Evolutionary conservation across 2,888 invertebrate genomes (phyloP), one percentile per base, ranked within the genome.

Genomic region (Aporophyla lueneburgensis): DNA sequence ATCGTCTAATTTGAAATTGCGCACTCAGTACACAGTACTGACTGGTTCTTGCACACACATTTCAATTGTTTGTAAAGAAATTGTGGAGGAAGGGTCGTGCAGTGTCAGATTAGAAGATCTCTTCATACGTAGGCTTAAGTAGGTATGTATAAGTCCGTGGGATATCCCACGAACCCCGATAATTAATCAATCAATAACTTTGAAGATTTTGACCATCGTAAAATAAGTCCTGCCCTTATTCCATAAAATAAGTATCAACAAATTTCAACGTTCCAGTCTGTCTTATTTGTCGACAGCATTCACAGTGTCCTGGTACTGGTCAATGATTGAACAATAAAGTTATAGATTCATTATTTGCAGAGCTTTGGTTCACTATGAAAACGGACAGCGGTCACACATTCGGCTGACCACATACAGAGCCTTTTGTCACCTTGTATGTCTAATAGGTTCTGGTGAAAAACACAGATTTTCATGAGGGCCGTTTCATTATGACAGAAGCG

Each of bases 271-370:
- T 27, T 14, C n/a, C n/a, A 27, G 49, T 49, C 21, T 66, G 66
- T 66, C 49, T 27, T 65, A 27, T 27, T 27, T 66, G 27, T 49
- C 49, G 49, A 66, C 65, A 65, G 46, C 65, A 9, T 27, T 27
- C 14, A 27, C 49, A 66, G 21, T 5, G 66, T 27, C 49, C 9
- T 27, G 66, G 21, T 66, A 21, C 49, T 49, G 14, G 49, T 27
- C 7, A 65, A 49, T 12, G 24, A 49, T 65, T 65, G 24, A 43
- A 46, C 19, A 46, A 27, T 27, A 12, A 65, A 65, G 27, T 27
- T 19, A 65, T 43, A 46, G 46, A 24, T 19, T 24, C 5, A 46
- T 46, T 4, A 24, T 19, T 49, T 27, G 21, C 21, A 5, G 27
- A 49, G 7, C 27, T n/a, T n/a, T 3, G 9, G 14, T 10, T 66